A percentile compares a stretch with the other conserved stretches of the same genome.
Conservation (phyloP, 2,113 vertebrate genomes). For the Thalassoma bifasciatum region DNA sequence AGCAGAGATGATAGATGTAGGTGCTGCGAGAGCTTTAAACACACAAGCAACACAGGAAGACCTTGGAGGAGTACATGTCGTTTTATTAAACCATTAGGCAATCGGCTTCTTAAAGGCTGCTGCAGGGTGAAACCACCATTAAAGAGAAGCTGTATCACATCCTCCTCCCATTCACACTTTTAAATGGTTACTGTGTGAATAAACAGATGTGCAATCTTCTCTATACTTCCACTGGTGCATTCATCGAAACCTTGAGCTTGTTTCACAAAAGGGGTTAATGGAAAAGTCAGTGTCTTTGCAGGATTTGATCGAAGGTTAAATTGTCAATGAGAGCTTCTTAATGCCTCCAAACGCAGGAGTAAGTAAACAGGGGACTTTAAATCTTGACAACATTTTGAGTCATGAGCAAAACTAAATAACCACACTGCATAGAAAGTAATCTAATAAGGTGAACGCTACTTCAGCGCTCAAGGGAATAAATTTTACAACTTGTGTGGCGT, state of each 20-base stretch:
- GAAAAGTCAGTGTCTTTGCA: constrained; percentile 16
- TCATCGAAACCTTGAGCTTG: constrained; percentile 8
- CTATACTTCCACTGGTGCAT: constrained; percentile 20
- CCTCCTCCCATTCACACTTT: constrained; percentile 65
- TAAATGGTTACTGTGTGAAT: constrained; percentile 51
- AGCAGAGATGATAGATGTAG: constrained; percentile 38
- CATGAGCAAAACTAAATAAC: constrained; percentile 15
- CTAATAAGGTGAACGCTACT: neutral
- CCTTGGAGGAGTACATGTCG: constrained; percentile 37
- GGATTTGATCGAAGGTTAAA: constrained; percentile 5
- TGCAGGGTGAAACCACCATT: constrained; percentile 40
- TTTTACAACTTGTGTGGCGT: neutral
- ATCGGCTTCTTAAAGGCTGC: constrained; percentile 46
- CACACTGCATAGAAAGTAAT: neutral
- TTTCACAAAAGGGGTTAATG: neutral
- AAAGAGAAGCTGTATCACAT: constrained; percentile 45
- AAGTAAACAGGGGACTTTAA: constrained; percentile 3
- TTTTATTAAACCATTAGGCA: constrained; percentile 57
- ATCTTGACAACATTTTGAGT: constrained; percentile 6
- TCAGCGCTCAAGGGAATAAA: neutral
- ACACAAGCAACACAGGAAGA: constrained; percentile 6
- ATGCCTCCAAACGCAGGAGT: constrained; percentile 4
- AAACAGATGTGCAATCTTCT: constrained; percentile 54
- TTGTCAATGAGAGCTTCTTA: neutral
- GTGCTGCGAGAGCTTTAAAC: neutral